These are phyloP conservation scores for Falco columbarius DNA, from an alignment of 2,797 vertebrate species.

Conservation along the genomic window DNA sequence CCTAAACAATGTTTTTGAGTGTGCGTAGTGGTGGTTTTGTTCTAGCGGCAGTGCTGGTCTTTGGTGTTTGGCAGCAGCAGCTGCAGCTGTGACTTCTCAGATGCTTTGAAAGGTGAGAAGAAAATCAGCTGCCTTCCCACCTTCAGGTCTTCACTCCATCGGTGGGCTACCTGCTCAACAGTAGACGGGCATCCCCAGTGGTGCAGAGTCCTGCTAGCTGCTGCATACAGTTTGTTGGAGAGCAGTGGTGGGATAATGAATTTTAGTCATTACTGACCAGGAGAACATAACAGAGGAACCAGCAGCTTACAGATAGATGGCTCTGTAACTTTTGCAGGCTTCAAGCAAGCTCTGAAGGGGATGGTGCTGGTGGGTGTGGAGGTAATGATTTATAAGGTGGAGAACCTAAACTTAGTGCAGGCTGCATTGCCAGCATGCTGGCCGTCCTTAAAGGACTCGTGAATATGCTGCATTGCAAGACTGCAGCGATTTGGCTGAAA, in stretches of 20 bases:
- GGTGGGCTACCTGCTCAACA: not conserved
- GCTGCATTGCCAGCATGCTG: conserved; percentile 6
- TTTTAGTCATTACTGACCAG: not conserved
- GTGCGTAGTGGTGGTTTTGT: accelerated
- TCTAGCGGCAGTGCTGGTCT: not conserved
- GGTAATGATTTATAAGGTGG: not conserved
- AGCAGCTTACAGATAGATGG: not conserved
- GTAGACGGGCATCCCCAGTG: not conserved
- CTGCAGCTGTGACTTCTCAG: not conserved
- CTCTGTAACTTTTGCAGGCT: not conserved
- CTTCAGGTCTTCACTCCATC: not conserved
- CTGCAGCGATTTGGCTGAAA: conserved; percentile 56
- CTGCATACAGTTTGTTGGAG: not conserved
- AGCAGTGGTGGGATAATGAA: not conserved
- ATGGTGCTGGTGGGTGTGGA: not conserved
- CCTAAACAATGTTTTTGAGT: accelerated
- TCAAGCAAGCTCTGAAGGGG: not conserved
- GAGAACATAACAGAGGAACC: not conserved
- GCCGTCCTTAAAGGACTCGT: conserved; percentile 54
- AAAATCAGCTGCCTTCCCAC: not conserved
- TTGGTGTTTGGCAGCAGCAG: not conserved
- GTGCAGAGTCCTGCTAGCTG: accelerated
- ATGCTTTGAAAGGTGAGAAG: not conserved
- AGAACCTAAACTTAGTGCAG: not conserved
- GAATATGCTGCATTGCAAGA: conserved; percentile 40